Evolutionary conservation across 2,888 invertebrate species (phyloP).

Genomic region (Agriopis leucophaearia): DNA sequence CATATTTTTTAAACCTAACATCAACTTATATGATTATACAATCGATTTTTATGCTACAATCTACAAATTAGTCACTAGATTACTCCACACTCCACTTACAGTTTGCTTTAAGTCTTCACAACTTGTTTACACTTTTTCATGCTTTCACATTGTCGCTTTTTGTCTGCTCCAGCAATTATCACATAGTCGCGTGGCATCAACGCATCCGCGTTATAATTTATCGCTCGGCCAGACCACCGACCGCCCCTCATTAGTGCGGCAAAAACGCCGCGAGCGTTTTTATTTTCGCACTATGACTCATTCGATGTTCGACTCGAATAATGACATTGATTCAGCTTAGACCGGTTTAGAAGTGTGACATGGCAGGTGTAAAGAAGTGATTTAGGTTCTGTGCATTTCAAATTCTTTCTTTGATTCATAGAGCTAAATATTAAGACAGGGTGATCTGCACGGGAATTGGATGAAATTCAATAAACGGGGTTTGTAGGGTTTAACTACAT

Average conservation of each 20-base stretch:
- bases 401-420: constrained; percentile 18
- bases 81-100: neutral
- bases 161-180: constrained; percentile 52
- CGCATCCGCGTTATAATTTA: constrained; percentile 62
- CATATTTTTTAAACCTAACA: too few relatives aligned
- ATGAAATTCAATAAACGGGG: too few relatives aligned
- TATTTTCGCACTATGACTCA: constrained; percentile 68
- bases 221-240: constrained; percentile 54
- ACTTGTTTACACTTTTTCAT: constrained; percentile 39
- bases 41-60: neutral
- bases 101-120: constrained; percentile 1
- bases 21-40: too few relatives aligned
- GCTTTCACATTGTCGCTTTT: constrained; percentile 44
- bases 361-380: constrained; percentile 30
- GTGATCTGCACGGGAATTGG: too few relatives aligned
- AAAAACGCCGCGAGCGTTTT: constrained; percentile 61
- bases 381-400: constrained; percentile 20
- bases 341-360: constrained; percentile 32
- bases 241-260: constrained; percentile 69
- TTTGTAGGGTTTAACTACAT: too few relatives aligned
- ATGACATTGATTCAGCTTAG: constrained; percentile 55
- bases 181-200: constrained; percentile 65
- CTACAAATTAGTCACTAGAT: neutral
- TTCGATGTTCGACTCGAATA: constrained; percentile 45
- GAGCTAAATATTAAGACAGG: too few relatives aligned